Evolutionary conservation across 2,113 vertebrate genomes (phyloP), one percentile per base, ranked within the genome.

Genomic region (Ophiodon elongatus): DNA sequence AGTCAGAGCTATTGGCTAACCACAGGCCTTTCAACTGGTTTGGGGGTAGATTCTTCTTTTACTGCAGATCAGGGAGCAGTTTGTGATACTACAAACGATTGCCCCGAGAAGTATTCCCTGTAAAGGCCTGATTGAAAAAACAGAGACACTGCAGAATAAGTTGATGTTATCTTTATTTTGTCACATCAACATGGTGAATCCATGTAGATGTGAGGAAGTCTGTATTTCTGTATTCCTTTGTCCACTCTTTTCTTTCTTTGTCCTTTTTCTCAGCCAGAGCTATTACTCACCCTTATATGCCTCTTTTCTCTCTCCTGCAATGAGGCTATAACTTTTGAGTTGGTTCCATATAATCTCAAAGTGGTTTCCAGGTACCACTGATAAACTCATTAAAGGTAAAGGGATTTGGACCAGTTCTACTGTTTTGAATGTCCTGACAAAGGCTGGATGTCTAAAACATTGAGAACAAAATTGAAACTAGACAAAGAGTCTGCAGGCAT

Each of bases 21-120:
- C 92, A 64, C 91, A 92, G 47, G 79, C 71, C 87, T 88, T 92
- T 92, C 72, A 85, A 78, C 82, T 82, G 84, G 82, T 86, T 69
- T 73, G 77, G 88, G 89, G 88, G 87, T 85, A 73, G 75, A 87
- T 84, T 86, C 47, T 33, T 87, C 23, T 70, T 75, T 88, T 87
- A 85, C 84, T 73, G 79, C 77, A 57, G 72, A 78, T 74, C 15
- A n/a, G 84, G 87, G 85, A 89, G 83, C 84, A 80, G 76, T 66
- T 56, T 87, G 83, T 83, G 77, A 80, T 73, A 29, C 83, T 76
- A 68, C 86, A 77, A 85, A 85, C 43, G 50, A 80, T 79, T 76
- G 75, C 5, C 37, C 4, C 13, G 50, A 88, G 43, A 81, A 57
- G 41, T 74, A 63, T 90, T 89, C 89, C 85, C 82, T 72, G 65